A percentile compares a stretch with the other conserved stretches of the same genome.
Evolutionary conservation across 1,140 invertebrate genomes (phyloP).

Genomic region (Trachymyrmex septentrionalis): DNA sequence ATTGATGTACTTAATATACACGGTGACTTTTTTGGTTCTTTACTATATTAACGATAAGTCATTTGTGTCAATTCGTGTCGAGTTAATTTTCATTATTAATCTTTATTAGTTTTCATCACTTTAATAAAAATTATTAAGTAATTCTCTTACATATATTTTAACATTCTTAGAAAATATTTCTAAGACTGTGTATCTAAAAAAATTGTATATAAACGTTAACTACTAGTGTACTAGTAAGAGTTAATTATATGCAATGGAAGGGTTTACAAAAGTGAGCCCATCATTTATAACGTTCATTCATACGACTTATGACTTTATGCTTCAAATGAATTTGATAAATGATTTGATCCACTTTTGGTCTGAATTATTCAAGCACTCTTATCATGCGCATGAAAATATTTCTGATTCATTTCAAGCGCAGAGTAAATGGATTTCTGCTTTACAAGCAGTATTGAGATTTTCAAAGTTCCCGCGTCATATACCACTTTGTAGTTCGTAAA

Average conservation of each 20-base stretch:
- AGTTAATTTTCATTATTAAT: too few relatives aligned
- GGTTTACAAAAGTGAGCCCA: not conserved
- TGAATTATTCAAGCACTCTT: not conserved
- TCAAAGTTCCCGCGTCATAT: conserved; percentile 23
- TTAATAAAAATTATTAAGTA: too few relatives aligned
- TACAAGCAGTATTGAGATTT: conserved; percentile 17
- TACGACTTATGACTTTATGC: not conserved
- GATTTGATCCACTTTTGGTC: not conserved
- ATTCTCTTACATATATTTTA: too few relatives aligned
- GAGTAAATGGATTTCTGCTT: conserved; percentile 28
- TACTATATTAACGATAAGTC: too few relatives aligned
- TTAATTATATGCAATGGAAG: not conserved
- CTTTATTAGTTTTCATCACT: too few relatives aligned
- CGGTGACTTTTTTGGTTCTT: too few relatives aligned
- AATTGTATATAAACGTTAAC: too few relatives aligned
- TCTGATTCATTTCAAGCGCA: not conserved
- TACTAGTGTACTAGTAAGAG: not conserved
- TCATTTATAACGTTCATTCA: conserved; percentile 26
- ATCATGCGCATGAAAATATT: not conserved
- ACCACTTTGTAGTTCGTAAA: conserved; percentile 46
- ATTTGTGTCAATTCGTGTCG: too few relatives aligned
- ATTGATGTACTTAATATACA: not conserved
- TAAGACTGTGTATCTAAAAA: too few relatives aligned
- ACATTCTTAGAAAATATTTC: too few relatives aligned
- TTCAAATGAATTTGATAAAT: conserved; percentile 34